Evolutionary conservation across 1,140 invertebrate species (phyloP).

Genomic region (Drosophila nebulosa): DNA sequence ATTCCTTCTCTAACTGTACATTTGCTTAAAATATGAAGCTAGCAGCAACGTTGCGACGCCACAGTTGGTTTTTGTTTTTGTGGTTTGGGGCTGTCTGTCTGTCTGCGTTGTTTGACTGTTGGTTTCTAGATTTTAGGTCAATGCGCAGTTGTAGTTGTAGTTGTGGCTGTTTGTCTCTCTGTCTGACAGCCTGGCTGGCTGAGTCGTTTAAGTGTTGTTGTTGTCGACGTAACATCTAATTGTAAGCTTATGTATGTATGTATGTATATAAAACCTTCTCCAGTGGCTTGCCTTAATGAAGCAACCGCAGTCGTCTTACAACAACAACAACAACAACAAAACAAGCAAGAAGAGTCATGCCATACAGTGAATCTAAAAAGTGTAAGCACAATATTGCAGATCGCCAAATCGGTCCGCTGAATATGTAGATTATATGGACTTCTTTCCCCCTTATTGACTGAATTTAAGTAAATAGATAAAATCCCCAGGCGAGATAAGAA

Average conservation of each 20-base stretch:
- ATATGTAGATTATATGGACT: too few relatives aligned
- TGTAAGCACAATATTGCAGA: background rate
- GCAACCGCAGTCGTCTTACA: conserved; percentile 34
- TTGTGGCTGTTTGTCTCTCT: conserved; percentile 3
- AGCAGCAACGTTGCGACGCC: background rate
- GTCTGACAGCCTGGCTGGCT: conserved; percentile 5
- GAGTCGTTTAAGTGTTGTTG: background rate
- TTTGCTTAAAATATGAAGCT: conserved; percentile 39
- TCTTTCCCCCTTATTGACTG: too few relatives aligned
- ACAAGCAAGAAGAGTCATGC: background rate
- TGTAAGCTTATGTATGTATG: too few relatives aligned
- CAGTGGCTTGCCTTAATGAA: conserved; percentile 38
- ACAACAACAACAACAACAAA: background rate
- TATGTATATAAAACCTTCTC: conserved; percentile 5
- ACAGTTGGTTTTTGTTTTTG: conserved; percentile 4
- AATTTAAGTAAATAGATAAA: background rate
- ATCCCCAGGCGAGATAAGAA: background rate
- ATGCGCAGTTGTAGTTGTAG: conserved; percentile 35
- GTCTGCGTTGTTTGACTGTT: conserved; percentile 3
- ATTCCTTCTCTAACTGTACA: conserved; percentile 69
- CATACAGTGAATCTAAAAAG: background rate
- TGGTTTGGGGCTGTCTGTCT: conserved; percentile 12
- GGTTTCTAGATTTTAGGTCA: conserved; percentile 50
- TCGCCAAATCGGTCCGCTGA: too few relatives aligned
- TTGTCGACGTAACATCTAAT: background rate